Evolutionary conservation across 53 echinoderm and acorn worm species (phyloP).

Genomic region (Henricia sp.): DNA sequence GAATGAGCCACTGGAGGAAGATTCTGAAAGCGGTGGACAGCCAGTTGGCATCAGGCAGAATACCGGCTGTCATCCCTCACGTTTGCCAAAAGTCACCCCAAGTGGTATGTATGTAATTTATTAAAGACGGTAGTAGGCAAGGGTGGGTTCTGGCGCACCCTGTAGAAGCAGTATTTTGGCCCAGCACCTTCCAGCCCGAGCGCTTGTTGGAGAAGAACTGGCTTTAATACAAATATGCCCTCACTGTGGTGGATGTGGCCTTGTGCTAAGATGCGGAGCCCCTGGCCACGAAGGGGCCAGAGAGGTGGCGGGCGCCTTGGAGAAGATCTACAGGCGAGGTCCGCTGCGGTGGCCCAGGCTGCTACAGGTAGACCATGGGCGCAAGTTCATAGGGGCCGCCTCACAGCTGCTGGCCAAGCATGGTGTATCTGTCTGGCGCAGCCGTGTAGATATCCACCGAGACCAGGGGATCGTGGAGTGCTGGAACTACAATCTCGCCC

Average conservation of each 20-base stretch:
- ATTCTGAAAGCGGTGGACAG: background rate
- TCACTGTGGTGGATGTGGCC: too few species aligned
- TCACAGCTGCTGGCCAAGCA: too few species aligned
- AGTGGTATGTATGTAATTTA: too few species aligned
- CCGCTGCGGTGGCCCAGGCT: background rate
- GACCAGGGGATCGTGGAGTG: slow-evolving; percentile 6
- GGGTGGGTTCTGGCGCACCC: too few species aligned
- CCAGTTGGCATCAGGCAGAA: background rate
- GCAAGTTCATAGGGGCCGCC: slow-evolving; percentile 29
- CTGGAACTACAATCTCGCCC: slow-evolving; percentile 5
- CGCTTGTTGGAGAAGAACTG: too few species aligned
- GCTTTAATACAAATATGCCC: too few species aligned
- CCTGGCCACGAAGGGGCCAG: background rate
- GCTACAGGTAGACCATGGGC: slow-evolving; percentile 10
- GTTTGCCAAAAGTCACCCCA: too few species aligned
- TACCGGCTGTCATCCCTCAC: too few species aligned
- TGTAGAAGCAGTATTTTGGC: too few species aligned
- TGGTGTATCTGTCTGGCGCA: slow-evolving; percentile 1
- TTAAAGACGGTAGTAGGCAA: too few species aligned
- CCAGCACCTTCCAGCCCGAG: too few species aligned
- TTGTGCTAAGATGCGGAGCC: slow-evolving; percentile 45
- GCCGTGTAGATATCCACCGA: background rate
- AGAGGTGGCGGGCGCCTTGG: background rate
- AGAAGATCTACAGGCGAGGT: background rate
- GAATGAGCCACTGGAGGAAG: slow-evolving; percentile 19